Evolutionary conservation across 1,140 invertebrate genomes (phyloP).

Genomic region (Hylaeus volcanicus): DNA sequence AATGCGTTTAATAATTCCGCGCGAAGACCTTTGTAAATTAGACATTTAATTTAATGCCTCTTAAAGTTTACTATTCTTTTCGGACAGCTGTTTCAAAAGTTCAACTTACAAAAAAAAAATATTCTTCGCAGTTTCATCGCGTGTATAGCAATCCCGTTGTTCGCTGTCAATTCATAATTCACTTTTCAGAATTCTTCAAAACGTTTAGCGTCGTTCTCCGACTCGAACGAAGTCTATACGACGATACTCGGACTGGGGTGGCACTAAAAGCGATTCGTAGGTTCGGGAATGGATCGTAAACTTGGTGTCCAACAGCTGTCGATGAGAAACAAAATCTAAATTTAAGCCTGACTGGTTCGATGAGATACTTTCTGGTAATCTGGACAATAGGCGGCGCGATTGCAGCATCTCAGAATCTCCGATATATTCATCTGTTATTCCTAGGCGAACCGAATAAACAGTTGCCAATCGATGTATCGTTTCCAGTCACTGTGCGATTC

Average conservation of each 20-base stretch:
- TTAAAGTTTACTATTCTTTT: too few species aligned
- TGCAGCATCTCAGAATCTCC: constrained; percentile 3
- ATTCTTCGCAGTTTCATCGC: too few species aligned
- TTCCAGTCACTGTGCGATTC: too few species aligned
- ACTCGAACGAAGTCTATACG: background rate
- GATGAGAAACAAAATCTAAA: constrained; percentile 77
- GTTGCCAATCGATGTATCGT: too few species aligned
- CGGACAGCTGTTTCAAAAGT: too few species aligned
- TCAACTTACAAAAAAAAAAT: too few species aligned
- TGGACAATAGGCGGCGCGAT: constrained; percentile 48
- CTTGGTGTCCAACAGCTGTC: constrained; percentile 76
- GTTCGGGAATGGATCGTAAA: constrained; percentile 74
- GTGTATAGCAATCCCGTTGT: too few species aligned
- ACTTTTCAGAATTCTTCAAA: constrained; percentile 11
- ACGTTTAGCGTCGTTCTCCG: background rate
- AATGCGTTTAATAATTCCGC: too few species aligned
- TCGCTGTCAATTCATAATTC: constrained; percentile 22
- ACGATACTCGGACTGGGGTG: constrained; percentile 49
- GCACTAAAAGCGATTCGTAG: constrained; percentile 73
- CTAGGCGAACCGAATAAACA: too few species aligned
- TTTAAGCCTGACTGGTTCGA: constrained; percentile 67
- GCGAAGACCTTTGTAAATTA: too few species aligned
- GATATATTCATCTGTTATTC: background rate
- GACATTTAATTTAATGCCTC: too few species aligned
- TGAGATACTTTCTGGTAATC: constrained; percentile 45